Conservation (phyloP, 2,888 invertebrate species). For the Synanthedon tipuliformis region DNA sequence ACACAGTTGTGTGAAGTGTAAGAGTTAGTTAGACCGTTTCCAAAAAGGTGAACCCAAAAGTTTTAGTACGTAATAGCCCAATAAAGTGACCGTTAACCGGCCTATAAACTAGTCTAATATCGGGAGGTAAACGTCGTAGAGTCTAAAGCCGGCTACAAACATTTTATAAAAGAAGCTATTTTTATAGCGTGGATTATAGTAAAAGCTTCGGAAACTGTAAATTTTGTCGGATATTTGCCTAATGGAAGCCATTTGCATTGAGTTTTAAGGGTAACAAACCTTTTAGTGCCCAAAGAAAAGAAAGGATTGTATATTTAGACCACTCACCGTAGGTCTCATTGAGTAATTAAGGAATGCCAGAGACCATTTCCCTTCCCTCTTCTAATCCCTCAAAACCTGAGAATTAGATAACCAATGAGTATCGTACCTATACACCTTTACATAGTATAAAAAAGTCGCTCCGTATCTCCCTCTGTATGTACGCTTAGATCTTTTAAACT, state of each 20-base stretch:
- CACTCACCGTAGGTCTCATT: too few relatives aligned
- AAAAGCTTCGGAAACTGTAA: not conserved
- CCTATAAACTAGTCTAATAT: slow-evolving; percentile 14
- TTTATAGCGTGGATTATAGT: not conserved
- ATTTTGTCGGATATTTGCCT: not conserved
- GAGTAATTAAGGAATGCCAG: too few relatives aligned
- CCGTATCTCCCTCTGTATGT: too few relatives aligned
- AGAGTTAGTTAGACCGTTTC: not conserved
- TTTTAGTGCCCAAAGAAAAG: not conserved
- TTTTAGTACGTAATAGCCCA: slow-evolving; percentile 16
- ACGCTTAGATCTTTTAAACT: too few relatives aligned
- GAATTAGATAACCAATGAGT: too few relatives aligned
- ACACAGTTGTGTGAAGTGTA: not conserved
- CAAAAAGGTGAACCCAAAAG: not conserved
- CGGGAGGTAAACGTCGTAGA: not conserved
- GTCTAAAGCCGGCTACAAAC: not conserved
- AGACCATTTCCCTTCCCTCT: too few relatives aligned
- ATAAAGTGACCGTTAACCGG: slow-evolving; percentile 21
- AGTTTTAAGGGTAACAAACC: not conserved
- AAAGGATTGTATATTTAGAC: not conserved
- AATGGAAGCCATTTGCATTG: not conserved
- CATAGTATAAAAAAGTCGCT: too few relatives aligned
- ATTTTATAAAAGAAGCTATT: not conserved
- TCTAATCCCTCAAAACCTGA: too few relatives aligned
- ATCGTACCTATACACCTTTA: too few relatives aligned